Conservation (phyloP, 2,888 invertebrate genomes). For the Callinectes sapidus region DNA sequence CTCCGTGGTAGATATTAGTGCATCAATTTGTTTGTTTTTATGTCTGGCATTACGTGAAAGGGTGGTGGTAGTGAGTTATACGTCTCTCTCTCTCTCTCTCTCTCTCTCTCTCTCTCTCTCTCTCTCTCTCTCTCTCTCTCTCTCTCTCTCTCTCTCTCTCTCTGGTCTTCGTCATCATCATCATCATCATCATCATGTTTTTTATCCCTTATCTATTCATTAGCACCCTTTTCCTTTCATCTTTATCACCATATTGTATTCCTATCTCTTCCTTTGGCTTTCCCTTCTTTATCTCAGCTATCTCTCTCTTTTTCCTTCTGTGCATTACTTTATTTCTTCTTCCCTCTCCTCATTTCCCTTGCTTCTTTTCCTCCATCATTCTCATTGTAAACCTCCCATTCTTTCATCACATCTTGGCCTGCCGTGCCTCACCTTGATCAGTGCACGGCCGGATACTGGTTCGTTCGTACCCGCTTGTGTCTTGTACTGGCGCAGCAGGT, state of each 20-base stretch:
- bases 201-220: no score
- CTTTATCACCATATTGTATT: not conserved
- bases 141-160: not conserved
- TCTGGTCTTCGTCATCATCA: not conserved
- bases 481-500: conserved; percentile 85
- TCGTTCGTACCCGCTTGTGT: conserved; percentile 88
- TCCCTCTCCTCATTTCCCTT: no score
- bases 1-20: not conserved
- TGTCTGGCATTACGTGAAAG: not conserved
- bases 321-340: no score
- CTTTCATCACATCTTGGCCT: no score
- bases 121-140: not conserved
- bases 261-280: not conserved
- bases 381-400: no score
- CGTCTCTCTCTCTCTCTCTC: not conserved
- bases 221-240: no score
- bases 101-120: not conserved
- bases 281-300: no score
- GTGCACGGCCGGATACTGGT: conserved; percentile 81
- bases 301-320: no score
- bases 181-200: no score
- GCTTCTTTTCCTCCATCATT: no score
- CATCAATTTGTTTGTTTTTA: no score
- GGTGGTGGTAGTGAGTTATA: not conserved
- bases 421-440: conserved; percentile 78